These are phyloP conservation scores for Ochotona curzoniae DNA, from an alignment of 2,113 vertebrate species.

Conservation along the genomic window DNA sequence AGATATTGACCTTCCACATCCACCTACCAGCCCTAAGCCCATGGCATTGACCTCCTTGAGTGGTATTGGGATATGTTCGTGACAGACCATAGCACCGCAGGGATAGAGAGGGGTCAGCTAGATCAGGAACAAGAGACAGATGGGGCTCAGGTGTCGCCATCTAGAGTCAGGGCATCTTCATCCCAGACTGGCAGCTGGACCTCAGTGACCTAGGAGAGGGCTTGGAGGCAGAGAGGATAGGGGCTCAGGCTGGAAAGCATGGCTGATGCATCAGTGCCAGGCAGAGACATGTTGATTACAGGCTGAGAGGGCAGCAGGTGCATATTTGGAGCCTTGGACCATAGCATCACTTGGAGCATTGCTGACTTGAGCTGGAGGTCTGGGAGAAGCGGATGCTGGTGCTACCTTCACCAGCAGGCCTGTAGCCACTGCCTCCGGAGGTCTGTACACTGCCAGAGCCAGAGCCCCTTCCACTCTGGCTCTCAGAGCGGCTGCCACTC, in stretches of 20 bases:
- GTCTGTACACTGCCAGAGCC: background rate
- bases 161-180: background rate
- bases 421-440: background rate
- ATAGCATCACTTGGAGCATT: constrained; percentile 51
- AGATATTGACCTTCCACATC: background rate
- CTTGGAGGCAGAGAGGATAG: background rate
- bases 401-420: background rate
- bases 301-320: background rate
- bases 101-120: background rate
- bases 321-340: too few relatives aligned
- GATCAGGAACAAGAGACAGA: background rate
- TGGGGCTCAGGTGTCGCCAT: background rate
- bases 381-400: constrained; percentile 14
- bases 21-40: background rate
- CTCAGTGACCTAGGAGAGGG: background rate
- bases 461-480: background rate
- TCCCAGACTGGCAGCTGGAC: background rate
- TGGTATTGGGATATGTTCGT: background rate
- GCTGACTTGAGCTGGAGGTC: constrained; percentile 52
- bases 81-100: background rate
- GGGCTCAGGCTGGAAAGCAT: background rate
- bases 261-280: background rate
- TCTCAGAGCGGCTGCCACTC: background rate
- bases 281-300: background rate
- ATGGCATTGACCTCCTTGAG: background rate